A percentile compares a stretch with the other conserved stretches of the same genome.
These are phyloP conservation scores for Meteorus colon DNA, from an alignment of 2,888 invertebrate species.

Conservation along the genomic window DNA sequence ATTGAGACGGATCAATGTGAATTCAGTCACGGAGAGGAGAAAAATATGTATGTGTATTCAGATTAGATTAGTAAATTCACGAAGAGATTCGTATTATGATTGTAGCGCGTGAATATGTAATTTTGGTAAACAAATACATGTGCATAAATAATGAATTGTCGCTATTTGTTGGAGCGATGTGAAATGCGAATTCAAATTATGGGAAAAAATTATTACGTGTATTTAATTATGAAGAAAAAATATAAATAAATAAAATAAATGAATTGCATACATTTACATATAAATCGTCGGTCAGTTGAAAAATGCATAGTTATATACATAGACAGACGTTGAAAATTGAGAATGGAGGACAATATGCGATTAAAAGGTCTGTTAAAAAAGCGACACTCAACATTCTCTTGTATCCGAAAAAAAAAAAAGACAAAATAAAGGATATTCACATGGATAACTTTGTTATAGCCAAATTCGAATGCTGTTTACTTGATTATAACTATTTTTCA, in stretches of 20 bases:
- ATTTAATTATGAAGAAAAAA: neutral
- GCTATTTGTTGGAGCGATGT: slow-evolving; percentile 64
- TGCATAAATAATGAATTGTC: slow-evolving; percentile 71
- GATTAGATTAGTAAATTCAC: slow-evolving; percentile 70
- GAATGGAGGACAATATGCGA: too few species aligned
- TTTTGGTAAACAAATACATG: slow-evolving; percentile 72
- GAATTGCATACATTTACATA: neutral
- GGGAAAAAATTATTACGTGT: neutral
- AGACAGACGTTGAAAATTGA: too few species aligned
- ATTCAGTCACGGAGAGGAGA: neutral
- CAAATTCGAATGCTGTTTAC: slow-evolving; percentile 61
- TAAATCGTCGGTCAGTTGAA: neutral
- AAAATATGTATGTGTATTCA: slow-evolving; percentile 60
- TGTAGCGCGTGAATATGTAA: slow-evolving; percentile 71
- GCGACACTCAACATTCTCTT: slow-evolving; percentile 27
- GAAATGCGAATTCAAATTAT: slow-evolving; percentile 40
- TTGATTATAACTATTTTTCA: slow-evolving; percentile 73
- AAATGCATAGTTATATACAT: neutral
- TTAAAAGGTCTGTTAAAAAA: too few species aligned
- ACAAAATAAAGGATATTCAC: slow-evolving; percentile 67
- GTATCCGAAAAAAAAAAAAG: slow-evolving; percentile 56
- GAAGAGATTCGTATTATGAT: slow-evolving; percentile 71
- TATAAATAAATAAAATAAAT: neutral
- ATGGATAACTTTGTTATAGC: slow-evolving; percentile 68
- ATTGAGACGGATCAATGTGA: neutral